A percentile compares a stretch with the other conserved stretches of the same genome.
Evolutionary conservation across 1,140 invertebrate species (phyloP).

Genomic region (Orchestia grillus): DNA sequence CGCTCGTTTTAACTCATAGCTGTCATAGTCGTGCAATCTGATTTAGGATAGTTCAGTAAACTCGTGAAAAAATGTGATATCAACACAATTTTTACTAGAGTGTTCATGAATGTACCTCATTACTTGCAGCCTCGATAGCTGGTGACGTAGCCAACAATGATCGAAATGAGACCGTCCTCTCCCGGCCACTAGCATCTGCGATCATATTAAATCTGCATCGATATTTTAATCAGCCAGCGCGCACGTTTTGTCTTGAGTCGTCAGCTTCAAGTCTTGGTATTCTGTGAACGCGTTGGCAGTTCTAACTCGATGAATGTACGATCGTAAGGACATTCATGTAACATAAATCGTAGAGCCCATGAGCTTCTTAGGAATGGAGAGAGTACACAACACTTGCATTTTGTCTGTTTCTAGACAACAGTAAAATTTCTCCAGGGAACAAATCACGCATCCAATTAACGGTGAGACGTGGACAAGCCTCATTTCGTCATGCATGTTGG

Average conservation of each 20-base stretch:
- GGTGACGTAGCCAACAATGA: neutral
- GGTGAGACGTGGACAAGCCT: neutral
- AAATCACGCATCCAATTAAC: neutral
- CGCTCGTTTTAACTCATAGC: neutral
- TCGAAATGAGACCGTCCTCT: neutral
- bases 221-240: neutral
- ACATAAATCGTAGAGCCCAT: neutral
- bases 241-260: neutral
- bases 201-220: neutral
- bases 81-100: neutral
- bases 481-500: neutral
- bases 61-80: neutral
- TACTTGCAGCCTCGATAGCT: neutral
- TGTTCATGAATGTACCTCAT: neutral
- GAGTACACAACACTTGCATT: no score
- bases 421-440: neutral
- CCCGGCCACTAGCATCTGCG: neutral
- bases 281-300: neutral
- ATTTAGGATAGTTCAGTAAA: neutral
- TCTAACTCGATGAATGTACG: neutral
- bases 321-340: neutral
- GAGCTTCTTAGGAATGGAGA: neutral
- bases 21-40: neutral
- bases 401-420: neutral
- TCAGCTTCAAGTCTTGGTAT: neutral